Base-by-base conservation (phyloP, 2,888 invertebrate genomes). In the Carcina quercana region DNA sequence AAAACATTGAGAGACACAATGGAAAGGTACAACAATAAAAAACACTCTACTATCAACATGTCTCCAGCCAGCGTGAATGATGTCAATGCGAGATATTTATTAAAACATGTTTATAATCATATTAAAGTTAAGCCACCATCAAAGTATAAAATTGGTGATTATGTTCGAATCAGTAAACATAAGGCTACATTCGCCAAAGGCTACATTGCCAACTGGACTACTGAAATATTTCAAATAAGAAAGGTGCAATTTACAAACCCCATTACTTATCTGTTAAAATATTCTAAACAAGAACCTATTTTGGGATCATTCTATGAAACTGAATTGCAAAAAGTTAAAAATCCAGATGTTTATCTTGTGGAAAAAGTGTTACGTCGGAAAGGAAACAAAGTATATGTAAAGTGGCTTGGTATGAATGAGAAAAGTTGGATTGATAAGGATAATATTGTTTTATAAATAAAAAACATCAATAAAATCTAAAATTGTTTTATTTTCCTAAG, bases 131-230 rank as follows among this genome's bases (percentile, higher is more conserved):
- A 7, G n/a, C 5, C n/a, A 22, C 8, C 10, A 20, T 8, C 11
- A 2, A 31, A 25, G 13, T 31, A n/a, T 13, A n/a, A 19, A 8
- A 3, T 25, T 28, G 47, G 47, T 12, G 48, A 50, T 33, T 15
- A 20, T n/a, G 53, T 52, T 5, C 40, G 52, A 13, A 43, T 50
- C 22, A 52, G 50, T 20, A 50, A 50, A 34, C 38, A 42, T 20
- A 41, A 44, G 28, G 30, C 32, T 28, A 13, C 30, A 6, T 51
- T 54, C 38, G 28, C 30, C 7, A 50, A 50, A 33, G 47, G 52
- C 0, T 56, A 47, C 34, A 52, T 49, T 24, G 50, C 54, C 1
- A 48, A 49, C 26, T 60, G 54, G 52, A 45, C 50, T 10, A 49
- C 45, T 5, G 54, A 56, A 40, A 39, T 54, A 25, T 57, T 59